phyloP scores from a whole-genome alignment of 2,113 vertebrate genomes.

The Pleuronectes platessa region DNA sequence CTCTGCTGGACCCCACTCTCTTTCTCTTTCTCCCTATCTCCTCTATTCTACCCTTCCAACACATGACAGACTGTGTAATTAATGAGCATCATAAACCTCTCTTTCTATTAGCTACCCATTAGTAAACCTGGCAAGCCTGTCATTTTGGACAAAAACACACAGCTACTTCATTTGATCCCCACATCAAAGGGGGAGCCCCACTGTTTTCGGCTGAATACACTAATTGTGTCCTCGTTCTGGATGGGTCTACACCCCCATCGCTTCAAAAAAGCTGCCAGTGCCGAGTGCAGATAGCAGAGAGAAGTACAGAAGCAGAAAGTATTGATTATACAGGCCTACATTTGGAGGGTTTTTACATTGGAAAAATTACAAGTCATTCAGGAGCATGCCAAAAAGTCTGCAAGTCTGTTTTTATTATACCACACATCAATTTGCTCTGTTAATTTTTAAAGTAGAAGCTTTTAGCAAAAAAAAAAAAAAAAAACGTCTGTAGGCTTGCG shows the following conservation, averaged over 20 bases:
- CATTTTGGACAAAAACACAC: conserved; percentile 96
- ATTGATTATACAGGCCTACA: conserved; percentile 74
- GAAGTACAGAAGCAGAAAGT: conserved; percentile 77
- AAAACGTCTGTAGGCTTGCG: conserved; percentile 35
- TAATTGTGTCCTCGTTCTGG: conserved; percentile 93
- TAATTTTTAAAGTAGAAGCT: conserved; percentile 44
- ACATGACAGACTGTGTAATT: conserved; percentile 94
- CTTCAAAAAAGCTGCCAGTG: conserved; percentile 82
- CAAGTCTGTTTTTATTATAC: conserved; percentile 23
- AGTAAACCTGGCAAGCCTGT: conserved; percentile 94
- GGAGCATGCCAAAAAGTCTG: conserved; percentile 4
- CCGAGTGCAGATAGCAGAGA: conserved; percentile 76
- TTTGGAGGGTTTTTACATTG: conserved; percentile 58
- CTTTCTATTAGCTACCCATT: conserved; percentile 97
- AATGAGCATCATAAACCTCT: conserved; percentile 96
- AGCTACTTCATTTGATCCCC: conserved; percentile 93
- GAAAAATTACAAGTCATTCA: conserved; percentile 55
- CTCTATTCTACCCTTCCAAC: conserved; percentile 82
- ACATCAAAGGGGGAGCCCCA: conserved; percentile 96
- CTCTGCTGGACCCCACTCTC: conserved; percentile 57
- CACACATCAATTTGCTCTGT: conserved; percentile 2
- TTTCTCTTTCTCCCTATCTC: conserved; percentile 53
- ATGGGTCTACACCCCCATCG: conserved; percentile 81
- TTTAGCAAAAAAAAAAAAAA: conserved; percentile 33
- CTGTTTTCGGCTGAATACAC: conserved; percentile 93